phyloP scores from a whole-genome alignment of 1,140 invertebrate genomes.

The Nasonia vitripennis region DNA sequence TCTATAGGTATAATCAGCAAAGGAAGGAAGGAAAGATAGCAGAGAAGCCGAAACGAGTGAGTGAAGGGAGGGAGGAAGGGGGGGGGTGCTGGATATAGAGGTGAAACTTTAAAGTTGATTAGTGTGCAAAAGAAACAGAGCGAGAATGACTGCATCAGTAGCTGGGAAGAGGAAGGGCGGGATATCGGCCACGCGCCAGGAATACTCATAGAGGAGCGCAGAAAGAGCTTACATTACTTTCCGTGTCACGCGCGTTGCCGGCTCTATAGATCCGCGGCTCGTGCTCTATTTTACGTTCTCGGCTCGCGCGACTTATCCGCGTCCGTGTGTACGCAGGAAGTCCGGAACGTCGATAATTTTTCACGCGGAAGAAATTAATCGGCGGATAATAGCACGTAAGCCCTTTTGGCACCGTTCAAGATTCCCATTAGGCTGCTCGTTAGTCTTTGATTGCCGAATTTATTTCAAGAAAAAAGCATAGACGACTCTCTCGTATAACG shows the following conservation, averaged over 20 bases:
- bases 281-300: not conserved
- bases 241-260: not conserved
- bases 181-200: constrained; percentile 11
- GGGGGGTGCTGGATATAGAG: not conserved
- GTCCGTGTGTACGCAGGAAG: not conserved
- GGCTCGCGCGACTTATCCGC: not conserved
- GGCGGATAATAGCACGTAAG: not conserved
- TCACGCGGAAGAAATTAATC: not conserved
- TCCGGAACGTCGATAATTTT: not conserved
- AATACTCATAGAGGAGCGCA: not conserved
- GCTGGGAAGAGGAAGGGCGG: not conserved
- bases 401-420: not conserved
- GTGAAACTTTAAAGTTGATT: constrained; percentile 13
- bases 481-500: no score
- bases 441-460: not conserved
- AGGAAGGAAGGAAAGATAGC: not conserved
- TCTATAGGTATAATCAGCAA: not conserved
- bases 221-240: constrained; percentile 1
- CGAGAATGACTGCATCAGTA: not conserved
- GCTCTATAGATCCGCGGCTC: not conserved
- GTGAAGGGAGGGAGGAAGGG: not conserved
- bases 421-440: not conserved
- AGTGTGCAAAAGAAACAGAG: not conserved
- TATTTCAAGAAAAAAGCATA: not conserved
- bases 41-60: not conserved